Percentiles rank a stretch among this genome's conserved stretches.
Conservation (phyloP, 2,113 vertebrate genomes). For the Gallinago undulata region DNA sequence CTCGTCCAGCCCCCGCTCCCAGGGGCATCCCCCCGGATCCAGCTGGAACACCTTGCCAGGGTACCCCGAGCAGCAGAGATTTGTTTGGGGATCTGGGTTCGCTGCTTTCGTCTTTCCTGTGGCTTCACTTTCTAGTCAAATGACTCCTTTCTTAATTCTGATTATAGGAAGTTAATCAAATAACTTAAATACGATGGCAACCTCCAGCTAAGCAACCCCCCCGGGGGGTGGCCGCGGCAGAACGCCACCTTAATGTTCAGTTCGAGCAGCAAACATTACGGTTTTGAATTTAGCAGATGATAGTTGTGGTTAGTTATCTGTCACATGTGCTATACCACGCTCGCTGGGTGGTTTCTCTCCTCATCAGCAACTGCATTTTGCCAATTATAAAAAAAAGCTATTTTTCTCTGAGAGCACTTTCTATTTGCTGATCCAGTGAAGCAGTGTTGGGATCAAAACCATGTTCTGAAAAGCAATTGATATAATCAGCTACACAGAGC, state of each 20-base stretch:
- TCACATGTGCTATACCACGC: neutral
- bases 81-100: neutral
- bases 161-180: slow-evolving; percentile 65
- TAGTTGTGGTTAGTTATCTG: slow-evolving; percentile 65
- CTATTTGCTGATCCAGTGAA: slow-evolving; percentile 76
- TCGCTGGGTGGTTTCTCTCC: slow-evolving; percentile 65
- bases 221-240: slow-evolving; percentile 37
- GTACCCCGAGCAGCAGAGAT: neutral
- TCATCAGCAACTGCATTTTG: slow-evolving; percentile 58
- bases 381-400: slow-evolving; percentile 66
- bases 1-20: neutral
- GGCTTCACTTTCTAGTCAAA: slow-evolving; percentile 41
- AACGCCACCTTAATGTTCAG: slow-evolving; percentile 52
- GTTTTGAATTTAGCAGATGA: slow-evolving; percentile 74
- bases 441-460: slow-evolving; percentile 70
- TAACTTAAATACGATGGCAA: slow-evolving; percentile 43
- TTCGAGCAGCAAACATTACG: slow-evolving; percentile 65
- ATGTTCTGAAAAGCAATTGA: slow-evolving; percentile 72
- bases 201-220: slow-evolving; percentile 27
- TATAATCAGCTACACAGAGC: slow-evolving; percentile 52
- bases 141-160: slow-evolving; percentile 57
- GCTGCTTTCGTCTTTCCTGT: slow-evolving; percentile 7
- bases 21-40: neutral
- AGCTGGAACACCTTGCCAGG: neutral
- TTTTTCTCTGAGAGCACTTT: slow-evolving; percentile 73